phyloP scores from a whole-genome alignment of 2,113 vertebrate genomes.

The Chitala chitala region DNA sequence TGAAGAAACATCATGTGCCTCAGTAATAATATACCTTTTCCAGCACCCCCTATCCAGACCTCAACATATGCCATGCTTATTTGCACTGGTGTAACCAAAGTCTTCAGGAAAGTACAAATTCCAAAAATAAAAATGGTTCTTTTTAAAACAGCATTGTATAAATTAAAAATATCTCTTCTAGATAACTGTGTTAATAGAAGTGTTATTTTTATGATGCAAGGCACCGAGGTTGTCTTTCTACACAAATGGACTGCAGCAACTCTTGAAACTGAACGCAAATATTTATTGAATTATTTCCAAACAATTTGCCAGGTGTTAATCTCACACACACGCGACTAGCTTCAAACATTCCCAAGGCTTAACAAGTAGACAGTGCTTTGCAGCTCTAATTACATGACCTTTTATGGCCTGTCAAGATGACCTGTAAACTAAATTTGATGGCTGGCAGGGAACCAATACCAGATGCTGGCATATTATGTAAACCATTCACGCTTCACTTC shows the following conservation, averaged over 20 bases:
- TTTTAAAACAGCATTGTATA: too few species aligned
- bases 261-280: not conserved
- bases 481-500: constrained; percentile 10
- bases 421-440: not conserved
- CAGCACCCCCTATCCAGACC: not conserved
- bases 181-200: too few species aligned
- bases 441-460: constrained; percentile 6
- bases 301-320: not conserved
- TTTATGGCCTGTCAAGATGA: not conserved
- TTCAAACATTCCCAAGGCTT: not conserved
- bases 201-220: not conserved
- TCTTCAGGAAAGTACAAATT: constrained; percentile 16
- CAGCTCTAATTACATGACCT: not conserved
- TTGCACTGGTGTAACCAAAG: constrained; percentile 38
- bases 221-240: not conserved
- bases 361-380: not conserved
- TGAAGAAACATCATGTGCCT: constrained; percentile 21
- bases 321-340: not conserved
- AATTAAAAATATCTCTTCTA: too few species aligned
- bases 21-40: constrained; percentile 38
- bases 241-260: not conserved
- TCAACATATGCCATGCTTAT: constrained; percentile 28
- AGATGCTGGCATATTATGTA: not conserved
- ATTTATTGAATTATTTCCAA: not conserved
- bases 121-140: too few species aligned